Percentiles rank a stretch among this genome's conserved stretches.
phyloP scores from a whole-genome alignment of 2,888 invertebrate genomes.

The Scaptomyza caliginosa region DNA sequence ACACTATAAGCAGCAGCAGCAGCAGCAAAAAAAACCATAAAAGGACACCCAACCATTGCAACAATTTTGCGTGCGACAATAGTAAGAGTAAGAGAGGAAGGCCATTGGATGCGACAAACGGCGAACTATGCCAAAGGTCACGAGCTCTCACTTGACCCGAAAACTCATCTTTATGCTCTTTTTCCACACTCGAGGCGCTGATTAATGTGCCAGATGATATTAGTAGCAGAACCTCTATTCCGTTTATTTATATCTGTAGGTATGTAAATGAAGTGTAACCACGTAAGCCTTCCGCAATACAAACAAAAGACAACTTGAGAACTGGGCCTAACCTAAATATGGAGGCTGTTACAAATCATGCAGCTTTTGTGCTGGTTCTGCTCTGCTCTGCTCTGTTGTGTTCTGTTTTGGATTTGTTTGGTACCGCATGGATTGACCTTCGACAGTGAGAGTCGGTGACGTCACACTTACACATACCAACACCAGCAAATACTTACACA shows the following conservation, averaged over 20 bases:
- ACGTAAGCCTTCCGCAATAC: slow-evolving; percentile 35
- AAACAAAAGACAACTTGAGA: slow-evolving; percentile 24
- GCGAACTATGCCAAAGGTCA: slow-evolving; percentile 28
- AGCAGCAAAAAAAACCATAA: slow-evolving; percentile 9
- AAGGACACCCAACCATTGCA: slow-evolving; percentile 55
- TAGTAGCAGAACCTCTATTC: slow-evolving; percentile 5
- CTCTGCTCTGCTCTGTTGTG: not conserved
- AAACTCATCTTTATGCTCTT: slow-evolving; percentile 13
- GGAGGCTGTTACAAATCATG: slow-evolving; percentile 40
- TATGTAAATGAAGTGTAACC: not conserved
- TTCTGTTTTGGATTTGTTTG: not conserved
- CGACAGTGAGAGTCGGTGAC: slow-evolving; percentile 54
- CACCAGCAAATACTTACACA: slow-evolving; percentile 6
- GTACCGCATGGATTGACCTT: slow-evolving; percentile 54
- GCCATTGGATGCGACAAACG: slow-evolving; percentile 19
- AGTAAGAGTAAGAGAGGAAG: slow-evolving; percentile 2
- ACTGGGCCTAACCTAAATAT: slow-evolving; percentile 70
- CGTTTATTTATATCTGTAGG: not conserved
- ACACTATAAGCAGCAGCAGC: not conserved
- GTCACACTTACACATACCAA: slow-evolving; percentile 38
- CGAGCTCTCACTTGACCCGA: slow-evolving; percentile 51
- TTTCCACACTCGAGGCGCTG: slow-evolving; percentile 19
- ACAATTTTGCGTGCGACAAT: slow-evolving; percentile 46
- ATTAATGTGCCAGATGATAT: slow-evolving; percentile 48
- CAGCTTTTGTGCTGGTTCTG: slow-evolving; percentile 29